A percentile compares a stretch with the other conserved stretches of the same genome.
phyloP scores from a whole-genome alignment of 2,888 invertebrate species.

The Drosophila differens region DNA sequence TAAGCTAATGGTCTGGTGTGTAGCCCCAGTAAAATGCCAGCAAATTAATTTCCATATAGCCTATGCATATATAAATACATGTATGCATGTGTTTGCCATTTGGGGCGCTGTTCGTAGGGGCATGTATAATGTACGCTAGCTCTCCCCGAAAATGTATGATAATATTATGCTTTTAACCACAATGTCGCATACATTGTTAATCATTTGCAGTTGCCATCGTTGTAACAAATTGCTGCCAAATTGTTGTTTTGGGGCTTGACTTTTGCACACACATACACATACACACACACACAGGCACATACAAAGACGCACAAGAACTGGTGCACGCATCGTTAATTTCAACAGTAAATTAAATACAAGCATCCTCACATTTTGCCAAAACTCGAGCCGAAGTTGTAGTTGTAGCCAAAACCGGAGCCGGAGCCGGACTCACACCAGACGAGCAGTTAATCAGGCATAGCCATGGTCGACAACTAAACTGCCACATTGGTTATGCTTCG shows the following conservation, averaged over 20 bases:
- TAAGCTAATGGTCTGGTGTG: conserved; percentile 56
- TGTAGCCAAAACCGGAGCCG: background rate
- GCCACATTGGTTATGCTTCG: conserved; percentile 16
- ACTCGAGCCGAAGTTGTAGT: conserved; percentile 19
- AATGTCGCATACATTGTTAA: conserved; percentile 78
- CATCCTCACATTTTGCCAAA: conserved; percentile 61
- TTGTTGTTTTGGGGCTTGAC: conserved; percentile 73
- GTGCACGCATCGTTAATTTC: conserved; percentile 73
- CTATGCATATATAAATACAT: conserved; percentile 19
- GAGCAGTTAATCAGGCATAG: conserved; percentile 52
- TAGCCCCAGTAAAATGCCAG: conserved; percentile 52
- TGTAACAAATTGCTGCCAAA: conserved; percentile 80
- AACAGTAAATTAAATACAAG: conserved; percentile 79
- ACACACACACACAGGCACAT: conserved; percentile 35
- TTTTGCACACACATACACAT: conserved; percentile 35
- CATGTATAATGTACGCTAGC: conserved; percentile 19
- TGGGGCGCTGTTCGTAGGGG: background rate
- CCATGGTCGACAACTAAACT: conserved; percentile 24
- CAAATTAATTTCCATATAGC: conserved; percentile 71
- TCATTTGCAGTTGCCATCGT: conserved; percentile 75
- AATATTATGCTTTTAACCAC: conserved; percentile 77
- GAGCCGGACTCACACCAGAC: conserved; percentile 11
- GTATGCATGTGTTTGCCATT: conserved; percentile 12
- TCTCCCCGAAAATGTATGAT: conserved; percentile 61
- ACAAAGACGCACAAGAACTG: conserved; percentile 32